These are phyloP conservation scores for Neofelis nebulosa DNA, from an alignment of 2,113 vertebrate genomes.

Conservation along the genomic window DNA sequence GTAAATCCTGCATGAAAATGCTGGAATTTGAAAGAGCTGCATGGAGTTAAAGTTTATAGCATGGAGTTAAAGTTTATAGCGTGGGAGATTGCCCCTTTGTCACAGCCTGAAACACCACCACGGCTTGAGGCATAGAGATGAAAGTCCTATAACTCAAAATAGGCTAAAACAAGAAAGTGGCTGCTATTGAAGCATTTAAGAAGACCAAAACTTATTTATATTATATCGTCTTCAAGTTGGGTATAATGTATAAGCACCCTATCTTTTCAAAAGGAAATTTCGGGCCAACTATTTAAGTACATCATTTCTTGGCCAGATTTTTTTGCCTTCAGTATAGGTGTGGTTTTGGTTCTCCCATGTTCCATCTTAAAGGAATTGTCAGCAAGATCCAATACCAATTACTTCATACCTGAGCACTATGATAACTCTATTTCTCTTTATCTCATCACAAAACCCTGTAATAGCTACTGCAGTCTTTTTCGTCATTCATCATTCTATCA, in stretches of 20 bases:
- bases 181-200: not conserved
- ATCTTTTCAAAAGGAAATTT: conserved; percentile 1
- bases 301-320: not conserved
- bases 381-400: not conserved
- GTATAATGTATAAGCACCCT: not conserved
- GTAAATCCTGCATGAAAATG: not conserved
- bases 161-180: not conserved
- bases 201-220: not conserved
- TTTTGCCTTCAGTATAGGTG: not conserved
- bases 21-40: not conserved
- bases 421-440: not conserved
- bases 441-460: not conserved
- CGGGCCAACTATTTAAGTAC: not conserved
- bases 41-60: not conserved
- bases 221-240: not conserved
- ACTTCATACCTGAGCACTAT: not conserved
- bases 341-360: not conserved
- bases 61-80: not conserved
- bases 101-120: not conserved
- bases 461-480: not conserved
- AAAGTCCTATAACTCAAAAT: not conserved
- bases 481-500: not conserved
- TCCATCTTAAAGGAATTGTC: not conserved
- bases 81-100: not conserved
- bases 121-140: not conserved